Conservation (phyloP, 2,797 vertebrate species). For the Uromys caudimaculatus region DNA sequence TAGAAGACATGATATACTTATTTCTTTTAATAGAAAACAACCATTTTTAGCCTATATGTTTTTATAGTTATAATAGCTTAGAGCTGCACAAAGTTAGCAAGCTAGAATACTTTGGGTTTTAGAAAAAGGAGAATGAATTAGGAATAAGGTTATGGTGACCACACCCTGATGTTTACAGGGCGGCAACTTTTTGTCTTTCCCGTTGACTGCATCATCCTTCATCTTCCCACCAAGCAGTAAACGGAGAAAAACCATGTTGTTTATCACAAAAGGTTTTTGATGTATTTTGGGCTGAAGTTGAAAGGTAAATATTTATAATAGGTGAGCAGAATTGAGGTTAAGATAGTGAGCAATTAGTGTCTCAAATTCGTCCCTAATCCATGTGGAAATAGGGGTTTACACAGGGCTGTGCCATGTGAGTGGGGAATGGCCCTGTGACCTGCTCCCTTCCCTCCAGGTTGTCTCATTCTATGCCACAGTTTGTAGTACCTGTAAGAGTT, state of each 20-base stretch:
- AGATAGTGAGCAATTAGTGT: neutral
- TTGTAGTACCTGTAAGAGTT: neutral
- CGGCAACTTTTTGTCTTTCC: neutral
- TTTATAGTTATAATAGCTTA: slow-evolving; percentile 45
- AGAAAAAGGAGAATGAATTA: neutral
- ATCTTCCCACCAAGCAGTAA: slow-evolving; percentile 14
- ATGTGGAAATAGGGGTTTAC: neutral
- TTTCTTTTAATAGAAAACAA: slow-evolving; percentile 23
- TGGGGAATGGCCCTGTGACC: neutral
- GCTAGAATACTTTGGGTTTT: neutral
- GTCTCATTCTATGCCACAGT: neutral
- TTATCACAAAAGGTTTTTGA: neutral
- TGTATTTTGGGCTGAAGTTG: neutral
- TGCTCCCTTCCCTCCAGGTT: neutral
- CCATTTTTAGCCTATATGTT: neutral
- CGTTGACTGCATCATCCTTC: neutral
- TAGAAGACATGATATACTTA: slow-evolving; percentile 21
- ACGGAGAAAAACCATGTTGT: slow-evolving; percentile 19
- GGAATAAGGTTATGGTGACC: neutral
- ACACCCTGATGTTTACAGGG: neutral
- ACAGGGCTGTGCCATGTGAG: neutral
- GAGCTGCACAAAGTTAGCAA: slow-evolving; percentile 8
- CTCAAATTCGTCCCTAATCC: neutral
- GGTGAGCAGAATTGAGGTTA: neutral
- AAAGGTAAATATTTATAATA: slow-evolving; percentile 37